Conservation (phyloP, 1,140 invertebrate genomes). For the Dryas iulia region DNA sequence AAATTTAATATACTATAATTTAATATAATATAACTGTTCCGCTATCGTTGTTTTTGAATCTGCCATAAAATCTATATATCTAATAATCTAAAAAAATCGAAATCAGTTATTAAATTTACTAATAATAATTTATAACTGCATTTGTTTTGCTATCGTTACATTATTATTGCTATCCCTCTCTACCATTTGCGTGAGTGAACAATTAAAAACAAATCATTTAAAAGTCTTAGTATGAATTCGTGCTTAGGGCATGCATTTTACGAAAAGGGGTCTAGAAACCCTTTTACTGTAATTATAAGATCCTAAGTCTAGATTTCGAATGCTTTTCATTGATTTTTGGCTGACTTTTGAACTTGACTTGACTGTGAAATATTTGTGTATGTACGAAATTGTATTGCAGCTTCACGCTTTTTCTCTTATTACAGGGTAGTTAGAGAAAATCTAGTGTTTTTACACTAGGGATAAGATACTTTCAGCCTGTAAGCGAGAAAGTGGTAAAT, state of each 20-base stretch:
- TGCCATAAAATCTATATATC: too few species aligned
- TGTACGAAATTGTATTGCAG: too few species aligned
- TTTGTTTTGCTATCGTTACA: slow-evolving; percentile 10
- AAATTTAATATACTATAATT: too few species aligned
- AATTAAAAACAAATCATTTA: slow-evolving; percentile 23
- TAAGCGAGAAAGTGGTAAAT: too few species aligned
- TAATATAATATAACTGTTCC: too few species aligned
- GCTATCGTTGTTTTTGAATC: too few species aligned
- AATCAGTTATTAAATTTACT: too few species aligned
- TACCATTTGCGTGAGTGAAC: slow-evolving; percentile 10
- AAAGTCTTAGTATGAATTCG: slow-evolving; percentile 14
- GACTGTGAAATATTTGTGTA: background rate
- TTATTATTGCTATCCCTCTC: background rate
- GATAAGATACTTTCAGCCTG: too few species aligned
- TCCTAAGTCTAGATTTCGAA: background rate
- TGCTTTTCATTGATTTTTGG: background rate
- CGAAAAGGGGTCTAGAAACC: slow-evolving; percentile 2
- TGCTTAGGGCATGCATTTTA: slow-evolving; percentile 12
- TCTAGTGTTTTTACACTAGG: too few species aligned
- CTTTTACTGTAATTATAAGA: slow-evolving; percentile 10
- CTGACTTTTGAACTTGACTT: background rate
- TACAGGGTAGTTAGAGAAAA: too few species aligned
- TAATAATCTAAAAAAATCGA: too few species aligned
- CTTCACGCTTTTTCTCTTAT: too few species aligned
- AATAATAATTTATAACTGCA: background rate